Conservation (phyloP, 1,140 invertebrate genomes). For the Prorops nasuta region DNA sequence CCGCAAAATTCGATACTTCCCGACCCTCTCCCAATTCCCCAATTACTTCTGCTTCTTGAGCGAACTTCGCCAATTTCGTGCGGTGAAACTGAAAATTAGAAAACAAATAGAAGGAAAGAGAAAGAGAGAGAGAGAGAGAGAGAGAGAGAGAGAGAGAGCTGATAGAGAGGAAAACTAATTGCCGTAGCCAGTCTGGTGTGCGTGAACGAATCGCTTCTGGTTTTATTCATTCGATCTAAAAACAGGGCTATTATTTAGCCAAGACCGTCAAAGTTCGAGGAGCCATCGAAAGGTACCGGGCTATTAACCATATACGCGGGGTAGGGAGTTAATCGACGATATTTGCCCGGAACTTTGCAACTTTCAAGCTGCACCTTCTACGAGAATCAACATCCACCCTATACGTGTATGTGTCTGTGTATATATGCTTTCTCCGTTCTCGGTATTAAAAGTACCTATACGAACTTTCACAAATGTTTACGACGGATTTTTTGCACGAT, state of each 20-base stretch:
- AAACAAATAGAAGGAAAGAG: too few species aligned
- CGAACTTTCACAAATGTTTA: slow-evolving; percentile 24
- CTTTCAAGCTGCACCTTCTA: slow-evolving; percentile 24
- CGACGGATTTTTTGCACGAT: slow-evolving; percentile 20
- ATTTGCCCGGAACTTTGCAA: slow-evolving; percentile 31
- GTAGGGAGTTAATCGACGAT: slow-evolving; percentile 25
- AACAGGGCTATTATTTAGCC: too few species aligned
- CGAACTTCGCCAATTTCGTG: too few species aligned
- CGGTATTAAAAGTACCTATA: slow-evolving; percentile 20
- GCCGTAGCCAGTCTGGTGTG: too few species aligned
- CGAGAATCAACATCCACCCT: slow-evolving; percentile 22
- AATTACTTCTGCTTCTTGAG: too few species aligned
- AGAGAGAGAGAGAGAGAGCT: slow-evolving; percentile 3
- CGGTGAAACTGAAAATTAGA: too few species aligned
- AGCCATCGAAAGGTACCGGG: slow-evolving; percentile 25
- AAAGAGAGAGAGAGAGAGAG: background rate
- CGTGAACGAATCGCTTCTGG: too few species aligned
- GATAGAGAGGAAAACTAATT: background rate
- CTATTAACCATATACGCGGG: slow-evolving; percentile 10
- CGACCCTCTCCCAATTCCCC: too few species aligned
- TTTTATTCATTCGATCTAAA: too few species aligned
- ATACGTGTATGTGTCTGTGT: too few species aligned
- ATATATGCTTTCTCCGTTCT: slow-evolving; percentile 10
- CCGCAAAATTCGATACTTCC: too few species aligned
- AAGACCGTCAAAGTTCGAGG: too few species aligned